These are phyloP conservation scores for Drosophila obscura DNA, from an alignment of 1,140 invertebrate genomes.

Conservation along the genomic window DNA sequence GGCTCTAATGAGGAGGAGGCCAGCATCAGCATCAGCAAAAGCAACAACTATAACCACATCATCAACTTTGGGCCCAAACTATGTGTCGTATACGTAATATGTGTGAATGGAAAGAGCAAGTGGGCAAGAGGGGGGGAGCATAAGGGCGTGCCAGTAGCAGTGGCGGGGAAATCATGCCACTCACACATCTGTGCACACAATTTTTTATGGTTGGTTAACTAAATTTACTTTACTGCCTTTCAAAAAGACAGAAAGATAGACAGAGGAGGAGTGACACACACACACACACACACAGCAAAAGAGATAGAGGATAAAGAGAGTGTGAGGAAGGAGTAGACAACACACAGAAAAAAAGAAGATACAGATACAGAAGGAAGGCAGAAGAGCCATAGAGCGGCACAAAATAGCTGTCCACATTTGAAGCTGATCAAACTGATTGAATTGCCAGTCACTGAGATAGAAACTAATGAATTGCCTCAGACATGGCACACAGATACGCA, in stretches of 20 bases:
- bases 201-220: slow-evolving; percentile 63
- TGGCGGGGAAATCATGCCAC: slow-evolving; percentile 28
- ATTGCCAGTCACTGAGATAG: slow-evolving; percentile 57
- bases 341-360: too few species aligned
- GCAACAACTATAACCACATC: slow-evolving; percentile 50
- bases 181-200: slow-evolving; percentile 47
- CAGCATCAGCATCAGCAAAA: slow-evolving; percentile 12
- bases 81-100: slow-evolving; percentile 75
- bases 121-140: background rate
- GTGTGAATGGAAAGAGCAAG: slow-evolving; percentile 16
- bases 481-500: slow-evolving; percentile 10
- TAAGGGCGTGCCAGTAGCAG: slow-evolving; percentile 13
- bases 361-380: background rate
- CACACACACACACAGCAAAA: too few species aligned
- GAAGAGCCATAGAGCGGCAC: slow-evolving; percentile 1
- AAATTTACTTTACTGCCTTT: slow-evolving; percentile 56
- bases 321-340: too few species aligned
- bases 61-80: slow-evolving; percentile 68
- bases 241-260: slow-evolving; percentile 3
- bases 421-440: slow-evolving; percentile 57
- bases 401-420: slow-evolving; percentile 39
- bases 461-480: slow-evolving; percentile 49
- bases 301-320: too few species aligned
- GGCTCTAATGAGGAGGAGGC: slow-evolving; percentile 65
- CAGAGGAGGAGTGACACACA: background rate